These are phyloP conservation scores for Siniperca knerii DNA, from an alignment of 2,113 vertebrate genomes.

Conservation along the genomic window DNA sequence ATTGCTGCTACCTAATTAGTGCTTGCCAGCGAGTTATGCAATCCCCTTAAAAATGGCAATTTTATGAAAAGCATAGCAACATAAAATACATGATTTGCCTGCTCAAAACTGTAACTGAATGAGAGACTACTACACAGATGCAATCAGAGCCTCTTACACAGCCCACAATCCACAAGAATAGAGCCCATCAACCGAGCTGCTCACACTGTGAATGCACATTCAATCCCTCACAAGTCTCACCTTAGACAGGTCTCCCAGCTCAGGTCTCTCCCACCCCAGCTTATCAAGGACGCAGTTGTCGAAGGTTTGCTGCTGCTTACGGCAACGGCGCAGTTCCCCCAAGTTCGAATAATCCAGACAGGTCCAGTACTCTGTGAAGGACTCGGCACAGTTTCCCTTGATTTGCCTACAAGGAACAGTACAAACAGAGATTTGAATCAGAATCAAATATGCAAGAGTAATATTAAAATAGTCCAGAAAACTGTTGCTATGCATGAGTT, in stretches of 20 bases:
- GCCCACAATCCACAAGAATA: slow-evolving; percentile 57
- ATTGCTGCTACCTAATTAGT: slow-evolving; percentile 30
- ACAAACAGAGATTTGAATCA: slow-evolving; percentile 28
- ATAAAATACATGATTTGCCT: slow-evolving; percentile 38
- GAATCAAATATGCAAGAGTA: slow-evolving; percentile 1
- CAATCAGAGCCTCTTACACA: slow-evolving; percentile 61
- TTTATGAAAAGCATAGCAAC: slow-evolving; percentile 11
- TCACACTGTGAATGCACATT: slow-evolving; percentile 41
- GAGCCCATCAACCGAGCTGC: slow-evolving; percentile 44
- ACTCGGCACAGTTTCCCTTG: slow-evolving; percentile 92
- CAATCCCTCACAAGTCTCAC: slow-evolving; percentile 78
- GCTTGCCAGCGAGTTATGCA: neutral
- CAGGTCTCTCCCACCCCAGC: slow-evolving; percentile 94
- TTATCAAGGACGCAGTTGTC: slow-evolving; percentile 96
- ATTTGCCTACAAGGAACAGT: slow-evolving; percentile 86
- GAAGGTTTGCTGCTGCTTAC: slow-evolving; percentile 91
- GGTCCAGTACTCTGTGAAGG: slow-evolving; percentile 97
- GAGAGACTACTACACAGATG: slow-evolving; percentile 31
- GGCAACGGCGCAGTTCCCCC: slow-evolving; percentile 88
- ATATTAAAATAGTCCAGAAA: neutral
- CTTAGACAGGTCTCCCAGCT: slow-evolving; percentile 95
- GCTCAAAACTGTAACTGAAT: slow-evolving; percentile 25
- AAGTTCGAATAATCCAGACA: slow-evolving; percentile 90
- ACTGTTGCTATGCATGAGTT: neutral
- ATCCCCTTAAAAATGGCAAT: slow-evolving; percentile 27